Evolutionary conservation across 53 echinoderm and acorn worm genomes (phyloP).

Genomic region (Patiria pectinifera): DNA sequence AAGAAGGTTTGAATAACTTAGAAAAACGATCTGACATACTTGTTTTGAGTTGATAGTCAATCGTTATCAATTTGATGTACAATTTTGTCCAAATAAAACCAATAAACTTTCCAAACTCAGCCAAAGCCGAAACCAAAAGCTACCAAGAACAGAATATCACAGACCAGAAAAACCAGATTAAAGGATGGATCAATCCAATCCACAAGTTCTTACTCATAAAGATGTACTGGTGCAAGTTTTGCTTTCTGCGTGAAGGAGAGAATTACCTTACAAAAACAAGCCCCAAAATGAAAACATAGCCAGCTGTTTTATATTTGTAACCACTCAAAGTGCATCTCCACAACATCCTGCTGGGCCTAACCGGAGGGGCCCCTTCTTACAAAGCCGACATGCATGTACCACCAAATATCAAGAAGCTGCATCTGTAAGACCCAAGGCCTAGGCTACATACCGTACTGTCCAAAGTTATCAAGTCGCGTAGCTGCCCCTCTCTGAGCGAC

Average conservation of each 20-base stretch:
- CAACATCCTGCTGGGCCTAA: slow-evolving; percentile 36
- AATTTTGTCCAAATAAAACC: too few relatives aligned
- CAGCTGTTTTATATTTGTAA: slow-evolving; percentile 56
- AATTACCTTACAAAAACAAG: slow-evolving; percentile 55
- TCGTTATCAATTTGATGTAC: too few relatives aligned
- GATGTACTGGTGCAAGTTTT: neutral
- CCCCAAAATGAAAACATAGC: slow-evolving; percentile 29
- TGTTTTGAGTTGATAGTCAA: too few relatives aligned
- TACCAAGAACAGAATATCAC: too few relatives aligned
- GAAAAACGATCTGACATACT: too few relatives aligned
- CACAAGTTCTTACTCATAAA: neutral
- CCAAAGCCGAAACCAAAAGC: too few relatives aligned
- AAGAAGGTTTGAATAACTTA: too few relatives aligned
- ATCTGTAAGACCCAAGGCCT: slow-evolving; percentile 16
- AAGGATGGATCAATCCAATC: too few relatives aligned
- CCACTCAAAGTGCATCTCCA: slow-evolving; percentile 35
- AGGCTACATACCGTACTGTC: slow-evolving; percentile 42
- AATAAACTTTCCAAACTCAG: too few relatives aligned
- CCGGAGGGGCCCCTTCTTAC: slow-evolving; percentile 13
- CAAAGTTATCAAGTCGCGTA: slow-evolving; percentile 58
- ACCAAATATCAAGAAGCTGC: slow-evolving; percentile 6
- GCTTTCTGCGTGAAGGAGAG: neutral
- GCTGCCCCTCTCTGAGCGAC: slow-evolving; percentile 47
- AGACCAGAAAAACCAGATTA: too few relatives aligned
- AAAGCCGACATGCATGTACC: neutral